Evolutionary conservation across 2,113 vertebrate genomes (phyloP).

Genomic region (Sula dactylatra): DNA sequence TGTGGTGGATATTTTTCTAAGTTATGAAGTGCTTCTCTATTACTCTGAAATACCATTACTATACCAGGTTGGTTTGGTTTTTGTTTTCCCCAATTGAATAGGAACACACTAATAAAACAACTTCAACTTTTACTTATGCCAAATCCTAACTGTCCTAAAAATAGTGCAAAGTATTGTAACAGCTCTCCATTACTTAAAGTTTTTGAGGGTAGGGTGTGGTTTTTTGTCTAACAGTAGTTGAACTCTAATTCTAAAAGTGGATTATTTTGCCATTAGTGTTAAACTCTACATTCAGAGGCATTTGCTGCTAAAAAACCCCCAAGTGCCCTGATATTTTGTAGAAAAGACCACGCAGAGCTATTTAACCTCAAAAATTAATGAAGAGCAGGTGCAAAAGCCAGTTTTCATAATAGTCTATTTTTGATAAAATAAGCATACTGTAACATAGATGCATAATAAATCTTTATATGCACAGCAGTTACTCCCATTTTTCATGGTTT

Average conservation of each 20-base stretch:
- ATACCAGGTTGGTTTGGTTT: too few species aligned
- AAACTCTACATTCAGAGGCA: not conserved
- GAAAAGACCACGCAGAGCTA: not conserved
- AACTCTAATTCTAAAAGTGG: not conserved
- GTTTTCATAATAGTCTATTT: conserved; percentile 41
- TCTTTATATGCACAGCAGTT: conserved; percentile 47
- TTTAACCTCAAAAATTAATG: conserved; percentile 62
- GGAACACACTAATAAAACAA: not conserved
- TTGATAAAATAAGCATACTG: conserved; percentile 50
- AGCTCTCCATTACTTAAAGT: not conserved
- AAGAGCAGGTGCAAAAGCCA: conserved; percentile 46
- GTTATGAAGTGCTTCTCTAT: not conserved
- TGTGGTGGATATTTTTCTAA: not conserved
- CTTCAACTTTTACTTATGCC: not conserved
- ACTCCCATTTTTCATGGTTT: conserved; percentile 52
- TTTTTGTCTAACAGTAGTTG: not conserved
- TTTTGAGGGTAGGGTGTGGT: not conserved
- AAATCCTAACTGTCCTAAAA: not conserved
- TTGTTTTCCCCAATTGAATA: not conserved
- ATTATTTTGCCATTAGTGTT: not conserved
- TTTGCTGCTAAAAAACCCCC: not conserved
- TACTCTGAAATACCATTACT: not conserved
- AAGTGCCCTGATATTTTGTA: conserved; percentile 9
- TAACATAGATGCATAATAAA: conserved; percentile 56
- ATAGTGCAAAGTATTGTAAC: not conserved